Percentiles rank a stretch among this genome's conserved stretches.
phyloP scores from a whole-genome alignment of 2,797 vertebrate species.

The Xyrichtys novacula region DNA sequence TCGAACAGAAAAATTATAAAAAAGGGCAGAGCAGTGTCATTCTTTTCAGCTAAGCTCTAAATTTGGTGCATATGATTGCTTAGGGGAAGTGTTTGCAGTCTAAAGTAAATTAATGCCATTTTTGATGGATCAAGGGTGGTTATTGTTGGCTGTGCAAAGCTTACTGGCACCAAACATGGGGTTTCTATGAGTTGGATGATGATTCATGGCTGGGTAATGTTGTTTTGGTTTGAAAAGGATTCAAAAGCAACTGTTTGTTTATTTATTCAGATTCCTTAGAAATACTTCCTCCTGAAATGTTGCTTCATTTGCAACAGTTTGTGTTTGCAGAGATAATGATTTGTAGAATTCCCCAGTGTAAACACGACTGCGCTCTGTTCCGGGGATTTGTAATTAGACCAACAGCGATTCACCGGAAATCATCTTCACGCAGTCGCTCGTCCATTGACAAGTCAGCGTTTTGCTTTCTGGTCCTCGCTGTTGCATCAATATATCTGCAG shows the following conservation, averaged over 20 bases:
- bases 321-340: conserved; percentile 26
- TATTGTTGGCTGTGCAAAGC: conserved; percentile 46
- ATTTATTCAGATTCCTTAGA: conserved; percentile 43
- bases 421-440: background rate
- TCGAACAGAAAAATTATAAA: conserved; percentile 60
- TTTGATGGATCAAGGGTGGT: conserved; percentile 45
- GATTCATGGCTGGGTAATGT: conserved; percentile 36
- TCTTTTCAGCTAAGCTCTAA: conserved; percentile 64
- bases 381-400: background rate
- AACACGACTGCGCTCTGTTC: conserved; percentile 6
- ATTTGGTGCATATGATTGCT: conserved; percentile 61
- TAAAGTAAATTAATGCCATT: conserved; percentile 51
- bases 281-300: conserved; percentile 36
- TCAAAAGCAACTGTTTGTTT: conserved; percentile 41
- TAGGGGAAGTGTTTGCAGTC: conserved; percentile 41
- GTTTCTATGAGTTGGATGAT: conserved; percentile 45
- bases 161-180: conserved; percentile 36
- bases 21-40: conserved; percentile 59
- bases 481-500: conserved; percentile 11
- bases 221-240: conserved; percentile 48
- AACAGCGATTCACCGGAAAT: background rate
- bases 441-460: conserved; percentile 6
- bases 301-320: conserved; percentile 48
- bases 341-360: conserved; percentile 18
- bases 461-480: background rate